Percentiles rank a stretch among this genome's conserved stretches.
Conservation (phyloP, 2,113 vertebrate species). For the Nothocercus nigrocapillus region DNA sequence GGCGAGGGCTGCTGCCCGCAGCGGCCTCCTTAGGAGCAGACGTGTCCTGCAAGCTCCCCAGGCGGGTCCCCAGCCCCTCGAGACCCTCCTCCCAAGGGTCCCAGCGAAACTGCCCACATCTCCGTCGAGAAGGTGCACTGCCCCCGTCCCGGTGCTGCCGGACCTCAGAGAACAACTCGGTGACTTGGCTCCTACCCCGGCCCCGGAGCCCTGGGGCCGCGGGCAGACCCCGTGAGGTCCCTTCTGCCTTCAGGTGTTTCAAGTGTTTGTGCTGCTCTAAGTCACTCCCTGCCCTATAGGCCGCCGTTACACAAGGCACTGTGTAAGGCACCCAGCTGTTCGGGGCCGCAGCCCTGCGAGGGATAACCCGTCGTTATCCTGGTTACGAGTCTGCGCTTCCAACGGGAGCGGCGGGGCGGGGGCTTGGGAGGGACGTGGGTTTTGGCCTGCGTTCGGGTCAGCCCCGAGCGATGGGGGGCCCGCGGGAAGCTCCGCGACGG, state of each 20-base stretch:
- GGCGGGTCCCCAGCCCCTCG: background rate
- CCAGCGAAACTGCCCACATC: background rate
- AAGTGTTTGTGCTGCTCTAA: background rate
- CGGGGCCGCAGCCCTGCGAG: background rate
- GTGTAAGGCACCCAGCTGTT: background rate
- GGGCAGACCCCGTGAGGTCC: background rate
- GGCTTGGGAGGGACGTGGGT: background rate
- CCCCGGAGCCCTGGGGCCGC: background rate
- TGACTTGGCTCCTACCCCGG: background rate
- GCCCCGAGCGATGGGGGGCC: no score
- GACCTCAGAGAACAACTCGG: background rate
- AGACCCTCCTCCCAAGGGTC: background rate
- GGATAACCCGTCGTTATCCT: background rate
- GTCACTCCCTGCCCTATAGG: background rate
- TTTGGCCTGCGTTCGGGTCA: background rate
- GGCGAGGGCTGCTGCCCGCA: background rate
- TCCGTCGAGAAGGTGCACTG: background rate
- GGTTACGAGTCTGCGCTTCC: background rate
- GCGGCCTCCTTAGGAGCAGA: background rate
- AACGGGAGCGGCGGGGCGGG: background rate
- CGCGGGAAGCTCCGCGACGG: background rate
- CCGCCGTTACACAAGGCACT: background rate
- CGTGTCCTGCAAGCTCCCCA: background rate
- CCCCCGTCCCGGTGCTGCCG: background rate
- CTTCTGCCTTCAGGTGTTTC: no score